Evolutionary conservation across 2,113 vertebrate genomes (phyloP).

Genomic region (Scomber colias): DNA sequence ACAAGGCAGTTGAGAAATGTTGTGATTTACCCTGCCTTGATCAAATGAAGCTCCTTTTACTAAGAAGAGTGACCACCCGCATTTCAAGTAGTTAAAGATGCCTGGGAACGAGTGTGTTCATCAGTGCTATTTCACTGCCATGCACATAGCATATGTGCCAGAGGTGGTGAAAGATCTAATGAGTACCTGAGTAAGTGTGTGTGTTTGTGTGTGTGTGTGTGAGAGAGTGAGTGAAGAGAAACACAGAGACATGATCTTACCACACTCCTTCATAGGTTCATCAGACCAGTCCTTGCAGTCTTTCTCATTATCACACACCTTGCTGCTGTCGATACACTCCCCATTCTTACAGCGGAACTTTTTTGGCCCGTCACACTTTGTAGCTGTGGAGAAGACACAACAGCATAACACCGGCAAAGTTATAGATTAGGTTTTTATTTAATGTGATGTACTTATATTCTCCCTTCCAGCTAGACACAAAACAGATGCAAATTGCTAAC

Average conservation of each 20-base stretch:
- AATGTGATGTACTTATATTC: too few relatives aligned
- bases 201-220: neutral
- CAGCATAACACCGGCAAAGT: slow-evolving; percentile 11
- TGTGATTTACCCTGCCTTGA: slow-evolving; percentile 63
- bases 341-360: slow-evolving; percentile 97
- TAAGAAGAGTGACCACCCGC: slow-evolving; percentile 54
- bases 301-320: slow-evolving; percentile 94
- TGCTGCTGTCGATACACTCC: slow-evolving; percentile 94
- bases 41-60: slow-evolving; percentile 63
- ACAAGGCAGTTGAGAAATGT: slow-evolving; percentile 63
- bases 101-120: neutral
- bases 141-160: slow-evolving; percentile 7
- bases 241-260: slow-evolving; percentile 81
- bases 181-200: neutral
- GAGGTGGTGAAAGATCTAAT: slow-evolving; percentile 4
- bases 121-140: neutral
- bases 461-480: neutral
- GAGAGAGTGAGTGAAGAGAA: neutral
- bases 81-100: slow-evolving; percentile 38
- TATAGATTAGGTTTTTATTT: neutral
- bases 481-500: neutral
- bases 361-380: slow-evolving; percentile 90
- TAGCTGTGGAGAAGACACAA: slow-evolving; percentile 86
- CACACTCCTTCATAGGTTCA: slow-evolving; percentile 95
- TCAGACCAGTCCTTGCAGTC: slow-evolving; percentile 99